These are phyloP conservation scores for Anguilla anguilla DNA, from an alignment of 2,797 vertebrate genomes.

Conservation along the genomic window DNA sequence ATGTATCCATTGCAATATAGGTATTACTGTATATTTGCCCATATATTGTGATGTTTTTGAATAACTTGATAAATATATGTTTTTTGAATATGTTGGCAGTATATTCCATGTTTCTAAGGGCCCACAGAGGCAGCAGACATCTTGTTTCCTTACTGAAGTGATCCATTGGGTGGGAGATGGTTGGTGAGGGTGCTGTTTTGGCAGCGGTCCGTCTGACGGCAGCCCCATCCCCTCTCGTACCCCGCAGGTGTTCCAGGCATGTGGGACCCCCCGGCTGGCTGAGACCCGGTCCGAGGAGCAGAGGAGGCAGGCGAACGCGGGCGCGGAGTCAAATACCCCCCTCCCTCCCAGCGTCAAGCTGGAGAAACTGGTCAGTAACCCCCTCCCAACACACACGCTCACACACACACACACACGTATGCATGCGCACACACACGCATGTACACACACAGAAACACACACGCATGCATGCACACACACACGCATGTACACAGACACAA, in stretches of 20 bases:
- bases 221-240: neutral
- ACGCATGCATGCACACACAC: neutral
- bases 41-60: neutral
- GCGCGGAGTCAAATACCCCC: neutral
- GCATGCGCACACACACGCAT: no score
- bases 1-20: no score
- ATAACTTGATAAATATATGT: neutral
- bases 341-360: neutral
- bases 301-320: neutral
- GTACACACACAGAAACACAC: no score
- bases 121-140: neutral
- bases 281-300: neutral
- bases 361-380: neutral
- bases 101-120: neutral
- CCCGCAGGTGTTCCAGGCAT: conserved; percentile 6
- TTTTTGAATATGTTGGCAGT: neutral
- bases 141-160: neutral
- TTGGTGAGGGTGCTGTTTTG: neutral
- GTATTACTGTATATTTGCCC: no score
- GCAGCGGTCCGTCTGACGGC: neutral
- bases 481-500: neutral
- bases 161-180: neutral
- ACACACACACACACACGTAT: no score
- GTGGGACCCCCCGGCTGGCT: neutral
- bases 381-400: no score